phyloP scores from a whole-genome alignment of 2,113 vertebrate species.

The Microcebus lehilahytsara region DNA sequence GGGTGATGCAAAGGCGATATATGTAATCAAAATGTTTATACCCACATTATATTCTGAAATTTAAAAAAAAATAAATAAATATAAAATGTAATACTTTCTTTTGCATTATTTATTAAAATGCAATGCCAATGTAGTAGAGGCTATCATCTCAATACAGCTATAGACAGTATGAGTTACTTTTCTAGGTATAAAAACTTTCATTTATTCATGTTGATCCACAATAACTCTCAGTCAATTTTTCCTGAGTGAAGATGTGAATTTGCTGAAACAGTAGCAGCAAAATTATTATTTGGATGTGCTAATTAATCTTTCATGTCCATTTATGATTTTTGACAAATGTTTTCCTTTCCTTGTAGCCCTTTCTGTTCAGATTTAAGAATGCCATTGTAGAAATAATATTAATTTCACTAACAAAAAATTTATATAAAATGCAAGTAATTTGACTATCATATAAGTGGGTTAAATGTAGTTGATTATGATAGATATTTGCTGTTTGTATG shows the following conservation, averaged over 20 bases:
- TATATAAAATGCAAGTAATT: neutral
- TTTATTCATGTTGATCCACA: slow-evolving; percentile 21
- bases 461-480: neutral
- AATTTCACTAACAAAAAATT: neutral
- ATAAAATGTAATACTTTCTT: neutral
- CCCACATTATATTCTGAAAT: too few relatives aligned
- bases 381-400: neutral
- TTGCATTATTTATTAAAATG: neutral
- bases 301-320: neutral
- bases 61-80: too few relatives aligned
- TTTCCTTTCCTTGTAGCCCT: neutral
- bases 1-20: too few relatives aligned
- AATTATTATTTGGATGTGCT: neutral
- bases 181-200: slow-evolving; percentile 52
- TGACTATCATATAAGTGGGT: neutral
- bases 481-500: neutral
- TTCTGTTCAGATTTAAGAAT: slow-evolving; percentile 6
- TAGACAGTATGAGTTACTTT: neutral
- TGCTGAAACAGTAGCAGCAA: neutral
- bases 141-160: neutral
- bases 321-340: neutral
- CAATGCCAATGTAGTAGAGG: neutral
- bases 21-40: too few relatives aligned
- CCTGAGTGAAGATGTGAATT: neutral
- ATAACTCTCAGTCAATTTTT: slow-evolving; percentile 22